These are phyloP conservation scores for Micropoecilia bifurca DNA, from an alignment of 2,797 vertebrate species.

Conservation along the genomic window DNA sequence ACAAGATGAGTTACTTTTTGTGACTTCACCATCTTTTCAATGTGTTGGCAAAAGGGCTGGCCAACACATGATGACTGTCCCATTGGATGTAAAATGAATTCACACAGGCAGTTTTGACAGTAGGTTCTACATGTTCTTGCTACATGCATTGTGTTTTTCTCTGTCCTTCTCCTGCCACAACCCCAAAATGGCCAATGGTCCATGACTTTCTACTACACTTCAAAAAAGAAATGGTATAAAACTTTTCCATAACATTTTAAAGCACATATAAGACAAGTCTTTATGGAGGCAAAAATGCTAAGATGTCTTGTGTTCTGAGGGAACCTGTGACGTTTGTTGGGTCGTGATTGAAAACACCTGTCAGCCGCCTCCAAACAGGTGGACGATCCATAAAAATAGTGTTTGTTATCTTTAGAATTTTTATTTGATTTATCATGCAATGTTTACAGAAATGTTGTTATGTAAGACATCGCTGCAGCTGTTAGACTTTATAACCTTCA, in stretches of 20 bases:
- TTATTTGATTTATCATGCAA: background rate
- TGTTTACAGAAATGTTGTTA: background rate
- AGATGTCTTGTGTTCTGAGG: background rate
- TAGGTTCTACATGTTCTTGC: background rate
- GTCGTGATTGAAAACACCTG: background rate
- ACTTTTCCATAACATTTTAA: background rate
- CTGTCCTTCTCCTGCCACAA: background rate
- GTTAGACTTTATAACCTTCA: background rate
- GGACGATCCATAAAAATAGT: background rate
- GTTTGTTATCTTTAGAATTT: background rate
- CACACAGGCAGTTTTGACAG: background rate
- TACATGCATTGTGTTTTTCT: background rate
- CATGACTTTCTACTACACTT: background rate
- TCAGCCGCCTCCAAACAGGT: background rate
- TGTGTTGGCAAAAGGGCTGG: no score
- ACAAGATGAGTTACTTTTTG: background rate
- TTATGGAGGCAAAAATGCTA: background rate
- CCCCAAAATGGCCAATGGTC: no score
- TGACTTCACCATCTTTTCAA: no score
- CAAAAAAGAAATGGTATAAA: background rate
- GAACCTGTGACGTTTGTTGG: background rate
- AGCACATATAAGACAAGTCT: background rate
- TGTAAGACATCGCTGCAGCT: background rate
- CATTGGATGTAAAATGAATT: no score
- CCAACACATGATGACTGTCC: background rate